A percentile compares a stretch with the other conserved stretches of the same genome.
These are phyloP conservation scores for Zoanthus sansibaricus DNA, from an alignment of 92 coral and sea anemone genomes.

Conservation along the genomic window DNA sequence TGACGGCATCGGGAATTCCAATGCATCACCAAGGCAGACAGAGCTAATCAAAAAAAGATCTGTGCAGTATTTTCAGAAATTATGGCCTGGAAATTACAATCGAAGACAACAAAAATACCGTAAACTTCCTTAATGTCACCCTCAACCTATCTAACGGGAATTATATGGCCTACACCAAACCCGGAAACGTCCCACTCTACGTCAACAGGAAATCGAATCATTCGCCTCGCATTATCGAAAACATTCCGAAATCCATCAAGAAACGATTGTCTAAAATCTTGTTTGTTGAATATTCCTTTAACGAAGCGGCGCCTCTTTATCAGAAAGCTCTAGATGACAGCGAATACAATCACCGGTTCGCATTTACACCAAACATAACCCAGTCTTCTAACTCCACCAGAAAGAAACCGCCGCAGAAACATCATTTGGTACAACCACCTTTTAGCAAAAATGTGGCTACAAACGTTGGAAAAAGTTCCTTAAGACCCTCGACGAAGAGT, in stretches of 20 bases:
- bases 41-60: not conserved
- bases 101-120: not conserved
- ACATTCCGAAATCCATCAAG: slow-evolving; percentile 46
- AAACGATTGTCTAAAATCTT: slow-evolving; percentile 54
- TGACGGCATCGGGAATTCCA: too few species aligned
- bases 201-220: slow-evolving; percentile 32
- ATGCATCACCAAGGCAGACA: too few species aligned
- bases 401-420: slow-evolving; percentile 25
- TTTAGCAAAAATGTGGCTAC: slow-evolving; percentile 64
- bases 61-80: not conserved
- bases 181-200: slow-evolving; percentile 9
- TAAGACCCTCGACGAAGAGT: slow-evolving; percentile 54
- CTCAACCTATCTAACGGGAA: not conserved
- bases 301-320: slow-evolving; percentile 34
- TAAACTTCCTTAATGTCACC: slow-evolving; percentile 11
- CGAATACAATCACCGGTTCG: not conserved
- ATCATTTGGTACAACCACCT: not conserved
- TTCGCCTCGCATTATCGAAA: slow-evolving; percentile 28
- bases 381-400: not conserved
- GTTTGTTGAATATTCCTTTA: slow-evolving; percentile 40
- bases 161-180: slow-evolving; percentile 7
- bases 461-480: not conserved
- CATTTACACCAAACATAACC: not conserved
- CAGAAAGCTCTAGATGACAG: slow-evolving; percentile 41
- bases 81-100: not conserved